phyloP scores from a whole-genome alignment of 2,113 vertebrate species.

The Coturnix japonica region DNA sequence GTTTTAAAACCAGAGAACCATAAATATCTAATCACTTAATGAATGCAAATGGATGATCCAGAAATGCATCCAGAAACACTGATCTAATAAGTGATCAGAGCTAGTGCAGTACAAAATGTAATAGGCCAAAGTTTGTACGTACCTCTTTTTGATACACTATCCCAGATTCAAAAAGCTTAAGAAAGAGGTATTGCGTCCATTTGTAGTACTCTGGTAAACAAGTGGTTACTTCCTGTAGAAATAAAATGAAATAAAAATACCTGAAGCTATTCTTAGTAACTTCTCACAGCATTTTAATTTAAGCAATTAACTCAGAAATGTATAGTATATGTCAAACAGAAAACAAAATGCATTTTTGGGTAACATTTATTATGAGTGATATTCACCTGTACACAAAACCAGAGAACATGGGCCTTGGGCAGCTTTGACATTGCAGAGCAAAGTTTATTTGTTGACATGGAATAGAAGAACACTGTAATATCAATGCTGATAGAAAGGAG shows the following conservation, averaged over 20 bases:
- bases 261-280: neutral
- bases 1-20: neutral
- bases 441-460: neutral
- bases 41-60: neutral
- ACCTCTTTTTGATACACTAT: conserved; percentile 98
- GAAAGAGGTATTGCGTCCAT: conserved; percentile 96
- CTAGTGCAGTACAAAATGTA: neutral
- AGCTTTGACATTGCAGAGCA: neutral
- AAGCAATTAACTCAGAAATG: neutral
- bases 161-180: conserved; percentile 91
- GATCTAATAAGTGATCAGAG: neutral
- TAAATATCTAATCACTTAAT: neutral
- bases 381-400: neutral
- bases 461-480: neutral
- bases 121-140: conserved; percentile 20
- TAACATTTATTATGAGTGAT: neutral
- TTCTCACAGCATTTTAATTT: neutral
- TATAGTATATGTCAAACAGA: neutral
- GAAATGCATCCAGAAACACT: neutral
- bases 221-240: conserved; percentile 91
- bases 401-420: neutral
- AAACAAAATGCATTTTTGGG: neutral
- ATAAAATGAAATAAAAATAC: neutral
- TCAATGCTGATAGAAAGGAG: neutral
- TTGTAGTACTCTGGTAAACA: conserved; percentile 94